Evolutionary conservation across 2,888 invertebrate species (phyloP), one percentile per base, ranked within the genome.

Genomic region (Nipponacmea schrenckii): DNA sequence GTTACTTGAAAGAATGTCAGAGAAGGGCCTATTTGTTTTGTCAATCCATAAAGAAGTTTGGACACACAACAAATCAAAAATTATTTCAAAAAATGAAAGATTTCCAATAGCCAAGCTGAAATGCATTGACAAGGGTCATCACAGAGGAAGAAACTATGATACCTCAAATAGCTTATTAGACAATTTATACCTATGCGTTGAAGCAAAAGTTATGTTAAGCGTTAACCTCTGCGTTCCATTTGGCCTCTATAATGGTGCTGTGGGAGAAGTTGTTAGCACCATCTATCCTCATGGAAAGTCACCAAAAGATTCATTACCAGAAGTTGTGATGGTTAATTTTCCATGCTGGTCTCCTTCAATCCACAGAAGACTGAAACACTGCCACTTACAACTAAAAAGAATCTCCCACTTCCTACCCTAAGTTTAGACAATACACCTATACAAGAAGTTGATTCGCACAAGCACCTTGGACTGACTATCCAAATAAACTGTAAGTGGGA

Each of bases 311-410:
- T 66, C 70, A 24, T 62, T 74, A 26, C 77, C 80, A 20, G 71
- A 72, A 72, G 77, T 75, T 62, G 76, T 80, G 2, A 77, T 79
- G 73, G 79, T 81, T 10, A 62, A 73, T 12, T 79, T 77, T 67
- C 31, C 31, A 31, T 31, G 31, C 31, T 31, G n/a, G n/a, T n/a
- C n/a, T n/a, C n/a, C n/a, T n/a, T n/a, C n/a, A n/a, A n/a, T n/a
- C n/a, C n/a, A n/a, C n/a, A n/a, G n/a, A n/a, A n/a, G n/a, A n/a
- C n/a, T n/a, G n/a, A n/a, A n/a, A n/a, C n/a, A n/a, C n/a, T n/a
- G n/a, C n/a, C n/a, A n/a, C n/a, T n/a, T n/a, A n/a, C n/a, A n/a
- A n/a, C n/a, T n/a, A n/a, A n/a, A n/a, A n/a, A n/a, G n/a, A n/a
- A n/a, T n/a, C n/a, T n/a, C n/a, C n/a, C n/a, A n/a, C n/a, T n/a